Base-by-base conservation (phyloP, 2,113 vertebrate species). In the Pontoporia blainvillei region DNA sequence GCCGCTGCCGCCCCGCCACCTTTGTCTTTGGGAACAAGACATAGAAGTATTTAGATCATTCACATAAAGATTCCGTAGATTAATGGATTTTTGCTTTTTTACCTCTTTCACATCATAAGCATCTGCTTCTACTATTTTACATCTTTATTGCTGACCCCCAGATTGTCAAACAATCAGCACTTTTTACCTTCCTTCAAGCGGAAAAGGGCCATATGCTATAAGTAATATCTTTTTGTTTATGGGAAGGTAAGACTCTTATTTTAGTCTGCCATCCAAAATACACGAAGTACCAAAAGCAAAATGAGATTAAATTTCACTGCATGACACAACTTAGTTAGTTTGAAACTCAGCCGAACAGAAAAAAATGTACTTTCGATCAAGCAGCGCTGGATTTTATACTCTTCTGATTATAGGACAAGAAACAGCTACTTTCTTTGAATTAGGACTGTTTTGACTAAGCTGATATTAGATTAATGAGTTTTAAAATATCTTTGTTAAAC, bases 401-500 rank as follows among this genome's bases (percentile, higher is more conserved):
- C 34, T 94, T 93, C 29, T 96, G 72, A 92, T 93, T 95, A 31
- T 90, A 83, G 61, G 31, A 67, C 10, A 73, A 46, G 87, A 87
- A 90, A 90, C 11, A 76, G 44, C n/a, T 61, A 86, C 81, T 87
- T 94, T 20, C 54, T 76, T 85, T 52, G 76, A 84, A 88, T 39
- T 91, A 86, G 57, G 34, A 82, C 59, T 83, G 11, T 96, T 96
- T 97, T 73, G 34, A 86, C 93, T 79, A 96, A 91, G n/a, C 18
- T 62, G 90, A 46, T 72, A 49, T 20, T 86, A 83, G 39, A 59
- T 61, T 92, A 92, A 89, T 91, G 34, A 73, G 27, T 36, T 86
- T 90, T 90, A 52, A 96, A 94, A 75, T 85, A 52, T 66, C 10
- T 87, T 82, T 83, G 36, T 61, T 85, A 93, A 93, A 89, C n/a